These are phyloP conservation scores for Euclidia mi DNA, from an alignment of 2,888 invertebrate genomes.

Conservation along the genomic window DNA sequence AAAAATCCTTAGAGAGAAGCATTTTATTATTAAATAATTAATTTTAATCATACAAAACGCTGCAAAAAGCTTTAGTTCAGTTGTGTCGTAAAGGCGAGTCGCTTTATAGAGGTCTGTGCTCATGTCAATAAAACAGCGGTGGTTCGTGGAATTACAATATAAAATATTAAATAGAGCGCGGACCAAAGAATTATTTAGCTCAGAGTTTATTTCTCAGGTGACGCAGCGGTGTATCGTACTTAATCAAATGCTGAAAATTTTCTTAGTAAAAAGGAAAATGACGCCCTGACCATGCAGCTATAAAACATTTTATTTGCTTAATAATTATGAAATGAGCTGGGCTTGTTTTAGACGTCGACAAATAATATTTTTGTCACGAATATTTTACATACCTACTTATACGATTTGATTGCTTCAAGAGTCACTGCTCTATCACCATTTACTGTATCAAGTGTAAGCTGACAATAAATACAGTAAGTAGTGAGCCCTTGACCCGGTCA, in stretches of 20 bases:
- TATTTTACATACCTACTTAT: too few species aligned
- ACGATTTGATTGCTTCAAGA: too few species aligned
- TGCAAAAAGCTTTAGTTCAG: constrained; percentile 53
- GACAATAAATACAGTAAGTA: too few species aligned
- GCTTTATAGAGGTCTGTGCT: constrained; percentile 72
- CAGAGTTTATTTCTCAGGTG: constrained; percentile 41
- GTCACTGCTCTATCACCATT: too few species aligned
- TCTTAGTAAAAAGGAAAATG: constrained; percentile 17
- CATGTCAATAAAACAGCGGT: constrained; percentile 62
- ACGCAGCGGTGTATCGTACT: constrained; percentile 29
- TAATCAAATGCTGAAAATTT: constrained; percentile 44
- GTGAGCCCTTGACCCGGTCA: too few species aligned
- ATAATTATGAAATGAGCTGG: constrained; percentile 2
- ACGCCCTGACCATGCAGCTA: constrained; percentile 7
- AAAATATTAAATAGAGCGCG: constrained; percentile 71
- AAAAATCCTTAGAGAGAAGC: constrained; percentile 14
- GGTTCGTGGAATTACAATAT: constrained; percentile 67
- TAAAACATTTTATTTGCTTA: constrained; percentile 9
- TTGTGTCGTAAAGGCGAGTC: constrained; percentile 67
- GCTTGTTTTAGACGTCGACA: too few species aligned
- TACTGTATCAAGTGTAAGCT: too few species aligned
- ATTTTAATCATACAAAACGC: constrained; percentile 63
- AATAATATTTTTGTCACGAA: too few species aligned
- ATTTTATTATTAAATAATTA: constrained; percentile 52
- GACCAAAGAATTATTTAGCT: constrained; percentile 58